Evolutionary conservation across 2,888 invertebrate species (phyloP).

Genomic region (Ennomos quercinarius): DNA sequence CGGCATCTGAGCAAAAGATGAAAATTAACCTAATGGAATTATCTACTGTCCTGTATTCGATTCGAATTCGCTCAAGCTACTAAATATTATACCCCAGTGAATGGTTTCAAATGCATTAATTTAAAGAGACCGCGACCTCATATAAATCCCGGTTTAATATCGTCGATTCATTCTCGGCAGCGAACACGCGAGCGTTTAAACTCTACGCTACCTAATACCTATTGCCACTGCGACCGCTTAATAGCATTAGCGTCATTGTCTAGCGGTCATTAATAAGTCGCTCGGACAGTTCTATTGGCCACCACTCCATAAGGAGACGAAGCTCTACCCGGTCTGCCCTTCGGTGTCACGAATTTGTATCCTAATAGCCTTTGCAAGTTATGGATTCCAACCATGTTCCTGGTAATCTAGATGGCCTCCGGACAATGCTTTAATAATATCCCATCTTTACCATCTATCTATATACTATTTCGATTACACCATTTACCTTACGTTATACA

Average conservation of each 20-base stretch:
- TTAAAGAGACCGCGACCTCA: constrained; percentile 23
- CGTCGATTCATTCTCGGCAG: constrained; percentile 39
- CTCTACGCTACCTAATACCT: constrained; percentile 60
- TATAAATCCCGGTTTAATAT: constrained; percentile 37
- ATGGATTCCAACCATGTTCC: constrained; percentile 50
- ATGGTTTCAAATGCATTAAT: constrained; percentile 19
- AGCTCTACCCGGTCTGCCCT: constrained; percentile 49
- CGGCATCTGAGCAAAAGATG: too few species aligned
- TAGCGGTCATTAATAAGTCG: constrained; percentile 76
- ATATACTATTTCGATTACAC: constrained; percentile 32
- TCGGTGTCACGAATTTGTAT: constrained; percentile 76
- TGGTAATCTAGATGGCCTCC: constrained; percentile 41
- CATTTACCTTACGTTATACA: constrained; percentile 26
- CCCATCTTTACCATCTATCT: constrained; percentile 32
- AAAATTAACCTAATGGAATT: background rate
- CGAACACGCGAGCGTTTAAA: constrained; percentile 58
- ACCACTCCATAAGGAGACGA: constrained; percentile 66
- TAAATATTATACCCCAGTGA: constrained; percentile 1
- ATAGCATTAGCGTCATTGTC: constrained; percentile 82
- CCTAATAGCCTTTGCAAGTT: constrained; percentile 49
- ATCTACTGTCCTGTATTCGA: background rate
- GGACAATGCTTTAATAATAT: constrained; percentile 33
- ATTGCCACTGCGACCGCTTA: constrained; percentile 67
- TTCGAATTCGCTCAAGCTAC: background rate
- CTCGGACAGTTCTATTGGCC: constrained; percentile 77